phyloP scores from a whole-genome alignment of 1,140 invertebrate species.

The Drosophila micromelanica region DNA sequence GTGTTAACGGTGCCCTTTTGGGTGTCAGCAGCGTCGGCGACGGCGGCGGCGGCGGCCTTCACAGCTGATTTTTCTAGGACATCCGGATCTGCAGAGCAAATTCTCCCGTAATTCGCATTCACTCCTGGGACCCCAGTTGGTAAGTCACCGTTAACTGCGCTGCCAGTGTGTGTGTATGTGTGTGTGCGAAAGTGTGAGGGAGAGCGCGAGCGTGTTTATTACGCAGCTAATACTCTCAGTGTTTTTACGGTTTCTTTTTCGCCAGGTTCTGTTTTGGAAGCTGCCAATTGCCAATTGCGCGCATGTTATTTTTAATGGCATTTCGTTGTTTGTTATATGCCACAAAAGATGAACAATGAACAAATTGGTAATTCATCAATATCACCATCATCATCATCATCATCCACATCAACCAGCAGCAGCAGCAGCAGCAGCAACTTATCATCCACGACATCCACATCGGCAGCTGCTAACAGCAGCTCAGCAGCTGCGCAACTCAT shows the following conservation, averaged over 20 bases:
- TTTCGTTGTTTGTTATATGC: slow-evolving; percentile 53
- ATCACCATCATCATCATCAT: slow-evolving; percentile 27
- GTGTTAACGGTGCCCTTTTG: slow-evolving; percentile 29
- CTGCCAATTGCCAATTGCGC: slow-evolving; percentile 20
- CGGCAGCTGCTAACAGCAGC: slow-evolving; percentile 15
- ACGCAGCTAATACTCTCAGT: slow-evolving; percentile 15
- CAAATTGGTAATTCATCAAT: slow-evolving; percentile 50
- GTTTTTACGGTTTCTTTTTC: background rate
- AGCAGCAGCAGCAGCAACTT: background rate
- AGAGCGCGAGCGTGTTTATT: background rate
- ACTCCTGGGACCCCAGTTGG: slow-evolving; percentile 16
- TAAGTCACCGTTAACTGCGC: slow-evolving; percentile 29
- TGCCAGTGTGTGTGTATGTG: background rate
- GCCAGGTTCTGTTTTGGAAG: slow-evolving; percentile 14
- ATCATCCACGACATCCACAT: slow-evolving; percentile 10
- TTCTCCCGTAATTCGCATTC: slow-evolving; percentile 1
- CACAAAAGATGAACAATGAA: slow-evolving; percentile 62
- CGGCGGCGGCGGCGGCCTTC: slow-evolving; percentile 32
- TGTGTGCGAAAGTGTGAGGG: background rate
- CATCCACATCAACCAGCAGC: slow-evolving; percentile 5
- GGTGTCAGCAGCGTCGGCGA: slow-evolving; percentile 17
- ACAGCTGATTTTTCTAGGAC: slow-evolving; percentile 43
- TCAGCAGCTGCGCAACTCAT: slow-evolving; percentile 33
- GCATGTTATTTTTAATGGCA: slow-evolving; percentile 43
- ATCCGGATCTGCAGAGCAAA: slow-evolving; percentile 28